Base-by-base conservation (phyloP, 2,797 vertebrate species). In the Cynopterus sphinx region DNA sequence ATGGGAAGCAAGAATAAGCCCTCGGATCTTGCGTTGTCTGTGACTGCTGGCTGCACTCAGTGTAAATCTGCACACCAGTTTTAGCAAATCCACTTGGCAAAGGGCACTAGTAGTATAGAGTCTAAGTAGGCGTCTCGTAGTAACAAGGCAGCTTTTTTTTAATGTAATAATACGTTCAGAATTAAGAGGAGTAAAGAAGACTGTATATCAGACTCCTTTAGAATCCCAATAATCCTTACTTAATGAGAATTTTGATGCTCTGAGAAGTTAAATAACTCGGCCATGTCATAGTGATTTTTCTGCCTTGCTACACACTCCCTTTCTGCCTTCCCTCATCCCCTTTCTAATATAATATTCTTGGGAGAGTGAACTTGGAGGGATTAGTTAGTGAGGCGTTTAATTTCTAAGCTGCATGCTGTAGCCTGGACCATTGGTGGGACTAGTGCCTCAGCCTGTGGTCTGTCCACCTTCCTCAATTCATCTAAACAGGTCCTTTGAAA, bases 401-500 rank as follows among this genome's bases (percentile, higher is more conserved):
- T 41, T 73, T 83, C 21, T 85, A 31, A 87, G 8, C 36, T 31
- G 4, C 24, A 2, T 15, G 19, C 41, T 12, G 7, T 81, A 36
- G 21, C 6, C n/a, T 63, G 33, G 6, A 61, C 4, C 6, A 13
- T 33, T 63, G 31, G 31, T 53, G 5, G 24, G 71, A 51, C n/a
- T 65, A 8, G 43, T 67, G 3, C 0, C 22, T 86, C 5, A 82
- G 6, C 0, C 7, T 1, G 6, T 24, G 28, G 33, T 2, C 9
- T 22, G 46, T 43, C 16, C 31, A 17, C 9, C 6, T 9, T 71
- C 28, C 65, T 84, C 13, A 84, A 81, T 2, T 78, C 43, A 28
- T 84, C 33, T 93, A 88, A 68, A 65, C 31, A 43, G 55, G 9
- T 28, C 74, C 36, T 94, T 94, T 5, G 53, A 74, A 87, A 86